Evolutionary conservation across 2,113 vertebrate genomes (phyloP).

Genomic region (Sinocyclocheilus rhinocerous): DNA sequence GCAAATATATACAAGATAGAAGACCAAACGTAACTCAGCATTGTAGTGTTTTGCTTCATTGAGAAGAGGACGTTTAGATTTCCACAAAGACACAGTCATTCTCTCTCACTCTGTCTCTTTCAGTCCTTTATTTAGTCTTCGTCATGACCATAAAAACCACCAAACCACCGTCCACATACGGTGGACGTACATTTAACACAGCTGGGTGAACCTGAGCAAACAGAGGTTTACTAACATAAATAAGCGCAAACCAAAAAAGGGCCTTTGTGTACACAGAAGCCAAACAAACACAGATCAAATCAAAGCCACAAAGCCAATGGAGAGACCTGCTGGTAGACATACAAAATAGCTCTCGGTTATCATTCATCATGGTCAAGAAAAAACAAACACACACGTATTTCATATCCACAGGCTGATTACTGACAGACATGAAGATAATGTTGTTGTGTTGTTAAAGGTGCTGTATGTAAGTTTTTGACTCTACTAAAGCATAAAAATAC

Average conservation of each 20-base stretch:
- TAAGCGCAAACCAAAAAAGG: slow-evolving; percentile 37
- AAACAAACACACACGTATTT: background rate
- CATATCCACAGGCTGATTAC: background rate
- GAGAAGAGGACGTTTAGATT: background rate
- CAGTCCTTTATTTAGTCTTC: slow-evolving; percentile 36
- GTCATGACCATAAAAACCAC: slow-evolving; percentile 16
- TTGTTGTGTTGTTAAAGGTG: background rate
- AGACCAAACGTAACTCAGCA: background rate
- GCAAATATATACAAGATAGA: too few relatives aligned
- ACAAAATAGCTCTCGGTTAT: slow-evolving; percentile 15
- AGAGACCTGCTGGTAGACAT: background rate
- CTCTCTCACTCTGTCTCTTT: background rate
- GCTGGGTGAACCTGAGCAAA: slow-evolving; percentile 28
- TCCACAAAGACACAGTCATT: background rate
- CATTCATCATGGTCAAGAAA: slow-evolving; percentile 1
- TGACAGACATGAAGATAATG: slow-evolving; percentile 1
- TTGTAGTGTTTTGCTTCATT: background rate
- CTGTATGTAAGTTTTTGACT: too few relatives aligned
- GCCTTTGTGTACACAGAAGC: slow-evolving; percentile 27
- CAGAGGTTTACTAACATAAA: slow-evolving; percentile 41
- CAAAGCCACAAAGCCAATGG: slow-evolving; percentile 13
- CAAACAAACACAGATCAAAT: slow-evolving; percentile 26
- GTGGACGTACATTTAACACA: slow-evolving; percentile 20
- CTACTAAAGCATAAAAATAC: too few relatives aligned
- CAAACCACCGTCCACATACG: slow-evolving; percentile 18